Conservation (phyloP, 2,113 vertebrate genomes). For the Nematolebias whitei region DNA sequence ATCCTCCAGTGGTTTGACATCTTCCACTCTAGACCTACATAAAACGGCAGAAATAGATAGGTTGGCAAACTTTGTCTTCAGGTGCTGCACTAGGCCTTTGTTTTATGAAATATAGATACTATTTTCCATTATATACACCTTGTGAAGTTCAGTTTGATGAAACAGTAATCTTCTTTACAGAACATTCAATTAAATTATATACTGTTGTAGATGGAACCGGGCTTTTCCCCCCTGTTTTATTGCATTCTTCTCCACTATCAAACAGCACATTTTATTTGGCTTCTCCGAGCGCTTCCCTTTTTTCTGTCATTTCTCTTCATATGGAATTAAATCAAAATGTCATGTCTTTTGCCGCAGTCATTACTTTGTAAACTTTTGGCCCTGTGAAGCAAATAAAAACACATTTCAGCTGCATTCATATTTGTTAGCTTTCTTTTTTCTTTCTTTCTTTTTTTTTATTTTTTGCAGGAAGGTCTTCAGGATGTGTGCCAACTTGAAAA, state of each 20-base stretch:
- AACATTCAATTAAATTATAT: conserved; percentile 66
- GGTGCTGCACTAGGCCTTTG: conserved; percentile 11
- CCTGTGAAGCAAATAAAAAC: conserved; percentile 51
- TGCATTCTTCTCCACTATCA: conserved; percentile 50
- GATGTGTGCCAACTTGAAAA: too few species aligned
- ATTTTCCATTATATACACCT: conserved; percentile 49
- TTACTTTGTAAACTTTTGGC: conserved; percentile 61
- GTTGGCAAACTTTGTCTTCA: conserved; percentile 54
- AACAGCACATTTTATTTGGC: conserved; percentile 62
- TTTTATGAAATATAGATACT: conserved; percentile 52
- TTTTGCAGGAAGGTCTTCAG: too few species aligned
- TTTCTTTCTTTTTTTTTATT: too few species aligned
- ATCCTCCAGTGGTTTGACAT: conserved; percentile 57
- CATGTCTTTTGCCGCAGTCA: conserved; percentile 60
- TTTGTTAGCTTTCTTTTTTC: conserved; percentile 21
- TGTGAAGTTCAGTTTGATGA: conserved; percentile 57
- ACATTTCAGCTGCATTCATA: conserved; percentile 38
- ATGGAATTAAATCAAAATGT: conserved; percentile 67
- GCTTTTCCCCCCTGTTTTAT: conserved; percentile 45
- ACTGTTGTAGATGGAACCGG: conserved; percentile 34
- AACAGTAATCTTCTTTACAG: conserved; percentile 63
- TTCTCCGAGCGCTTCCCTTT: conserved; percentile 39
- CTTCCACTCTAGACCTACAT: conserved; percentile 51
- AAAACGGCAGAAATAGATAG: conserved; percentile 57
- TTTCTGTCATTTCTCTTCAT: conserved; percentile 49